Conservation (phyloP, 1,140 invertebrate genomes). For the Zaprionus vittiger region DNA sequence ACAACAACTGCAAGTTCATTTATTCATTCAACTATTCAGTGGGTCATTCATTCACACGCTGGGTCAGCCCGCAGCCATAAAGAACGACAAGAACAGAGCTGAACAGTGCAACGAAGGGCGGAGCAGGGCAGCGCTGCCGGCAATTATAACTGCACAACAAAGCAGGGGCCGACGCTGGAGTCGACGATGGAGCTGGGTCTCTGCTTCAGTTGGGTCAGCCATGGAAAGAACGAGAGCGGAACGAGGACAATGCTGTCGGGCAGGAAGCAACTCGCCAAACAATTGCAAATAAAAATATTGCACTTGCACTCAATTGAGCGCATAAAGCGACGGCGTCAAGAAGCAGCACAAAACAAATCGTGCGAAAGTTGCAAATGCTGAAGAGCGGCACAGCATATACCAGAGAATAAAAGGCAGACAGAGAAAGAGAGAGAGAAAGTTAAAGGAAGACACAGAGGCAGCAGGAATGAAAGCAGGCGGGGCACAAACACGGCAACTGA, state of each 20-base stretch:
- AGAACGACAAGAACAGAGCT: conserved; percentile 27
- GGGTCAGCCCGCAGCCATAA: conserved; percentile 22
- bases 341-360: conserved; percentile 66
- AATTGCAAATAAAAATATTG: conserved; percentile 78
- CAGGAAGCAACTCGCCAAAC: conserved; percentile 45
- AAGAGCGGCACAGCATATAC: conserved; percentile 9
- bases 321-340: conserved; percentile 40
- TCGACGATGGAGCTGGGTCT: background rate
- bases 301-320: conserved; percentile 69
- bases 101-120: background rate
- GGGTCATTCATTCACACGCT: background rate
- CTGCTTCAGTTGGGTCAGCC: background rate
- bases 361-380: conserved; percentile 51
- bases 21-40: conserved; percentile 11
- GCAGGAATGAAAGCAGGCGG: background rate
- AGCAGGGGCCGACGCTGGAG: background rate
- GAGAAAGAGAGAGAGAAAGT: background rate
- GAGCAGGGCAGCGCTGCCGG: conserved; percentile 16
- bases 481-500: background rate
- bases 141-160: conserved; percentile 41
- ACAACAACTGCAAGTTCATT: background rate
- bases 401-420: background rate
- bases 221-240: too few relatives aligned
- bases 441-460: background rate
- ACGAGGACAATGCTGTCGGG: background rate